Evolutionary conservation across 92 coral and sea anemone genomes (phyloP).

Genomic region (Scolanthus callimorphus): DNA sequence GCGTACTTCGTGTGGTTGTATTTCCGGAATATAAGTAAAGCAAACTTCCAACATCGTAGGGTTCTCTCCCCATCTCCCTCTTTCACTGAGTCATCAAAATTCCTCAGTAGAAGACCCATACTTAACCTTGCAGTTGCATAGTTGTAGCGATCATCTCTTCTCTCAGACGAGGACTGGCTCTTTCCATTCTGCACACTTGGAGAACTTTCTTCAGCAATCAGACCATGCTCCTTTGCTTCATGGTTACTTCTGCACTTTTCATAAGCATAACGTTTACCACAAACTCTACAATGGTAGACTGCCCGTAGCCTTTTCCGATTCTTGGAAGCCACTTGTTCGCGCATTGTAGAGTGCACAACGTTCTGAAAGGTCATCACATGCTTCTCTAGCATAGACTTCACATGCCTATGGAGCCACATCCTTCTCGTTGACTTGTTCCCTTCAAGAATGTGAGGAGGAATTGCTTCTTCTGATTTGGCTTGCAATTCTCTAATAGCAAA

Average conservation of each 20-base stretch:
- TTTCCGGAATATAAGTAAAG: conserved; percentile 26
- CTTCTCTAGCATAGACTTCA: conserved; percentile 18
- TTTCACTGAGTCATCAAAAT: conserved; percentile 69
- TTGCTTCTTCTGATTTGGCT: conserved; percentile 11
- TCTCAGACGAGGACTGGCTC: no score
- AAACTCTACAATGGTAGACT: conserved; percentile 21
- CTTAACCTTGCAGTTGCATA: conserved; percentile 39
- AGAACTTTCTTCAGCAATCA: neutral
- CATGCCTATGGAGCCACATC: conserved; percentile 51
- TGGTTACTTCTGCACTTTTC: conserved; percentile 35
- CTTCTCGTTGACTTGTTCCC: conserved; percentile 7
- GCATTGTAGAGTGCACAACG: neutral
- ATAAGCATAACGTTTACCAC: conserved; percentile 37
- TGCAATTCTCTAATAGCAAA: conserved; percentile 34
- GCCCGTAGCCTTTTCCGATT: conserved; percentile 15
- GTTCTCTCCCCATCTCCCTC: conserved; percentile 62
- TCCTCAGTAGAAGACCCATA: conserved; percentile 40
- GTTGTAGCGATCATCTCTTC: conserved; percentile 48
- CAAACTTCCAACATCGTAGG: conserved; percentile 49
- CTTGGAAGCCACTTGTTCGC: conserved; percentile 8
- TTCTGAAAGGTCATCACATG: conserved; percentile 31
- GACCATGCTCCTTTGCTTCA: conserved; percentile 20
- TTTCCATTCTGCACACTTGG: neutral
- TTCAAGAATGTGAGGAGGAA: conserved; percentile 30
- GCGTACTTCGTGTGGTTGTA: conserved; percentile 58